Base-by-base conservation (phyloP, 2,797 vertebrate species). In the Gadopsis marmoratus region DNA sequence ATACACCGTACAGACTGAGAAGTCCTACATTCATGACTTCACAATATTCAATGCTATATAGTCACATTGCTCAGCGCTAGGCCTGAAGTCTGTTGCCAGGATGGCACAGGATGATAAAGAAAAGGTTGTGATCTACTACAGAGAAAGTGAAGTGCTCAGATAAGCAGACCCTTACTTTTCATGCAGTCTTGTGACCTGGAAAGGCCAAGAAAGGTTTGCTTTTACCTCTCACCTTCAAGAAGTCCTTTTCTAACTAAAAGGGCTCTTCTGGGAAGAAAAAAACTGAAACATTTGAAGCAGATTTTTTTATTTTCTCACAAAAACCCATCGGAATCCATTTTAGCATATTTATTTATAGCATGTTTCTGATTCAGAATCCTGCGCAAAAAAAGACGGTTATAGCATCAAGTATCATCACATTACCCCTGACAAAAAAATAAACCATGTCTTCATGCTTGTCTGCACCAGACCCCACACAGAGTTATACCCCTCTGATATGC, bases 271-370 rank as follows among this genome's bases (percentile, higher is more conserved):
- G 53, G 56, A 76, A 63, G 67, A 70, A 82, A 71, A 56, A 71
- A 50, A 71, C 53, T 43, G 21, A 68, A 84, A 76, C 67, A 66
- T 67, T 83, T 74, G 76, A 91, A 82, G 61, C 35, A 3, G 45
- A 53, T 74, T 4, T 41, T 61, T 68, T 64, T 70, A 53, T 51
- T 37, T 12, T 21, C 50, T 61, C 43, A 71, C 56, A 31, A 61
- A 91, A 88, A 81, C 71, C 76, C 81, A 86, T 60, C 23, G 72
- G 78, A 88, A 86, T 62, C 63, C 54, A 54, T 85, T 91, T 91
- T 91, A 88, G 80, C 86, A 87, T 81, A 88, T 89, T 86, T 92
- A 93, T 93, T 92, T 87, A 89, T 92, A 92, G 82, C 69, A 54
- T 51, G 62, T 90, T 87, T 88, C 76, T 88, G 82, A 90, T 89